Evolutionary conservation across 2,113 vertebrate species (phyloP), one percentile per base, ranked within the genome.

Genomic region (Potamarius usumacintae): DNA sequence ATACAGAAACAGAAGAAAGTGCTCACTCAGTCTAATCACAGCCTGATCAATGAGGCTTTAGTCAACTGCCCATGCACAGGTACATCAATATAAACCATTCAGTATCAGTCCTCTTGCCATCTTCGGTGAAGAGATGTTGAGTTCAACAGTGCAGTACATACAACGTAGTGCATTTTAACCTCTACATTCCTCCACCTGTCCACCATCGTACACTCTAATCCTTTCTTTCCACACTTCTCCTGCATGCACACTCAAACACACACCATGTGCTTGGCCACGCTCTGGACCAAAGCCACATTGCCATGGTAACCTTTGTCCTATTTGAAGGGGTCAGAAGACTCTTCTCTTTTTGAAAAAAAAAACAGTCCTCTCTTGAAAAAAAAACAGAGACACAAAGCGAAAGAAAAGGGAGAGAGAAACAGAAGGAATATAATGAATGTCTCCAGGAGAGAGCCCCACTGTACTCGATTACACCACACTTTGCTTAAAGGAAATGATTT

Each of bases 401-500:
- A 52, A 60, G 63, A 18, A 67, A 78, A 25, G 42, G 52, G 11
- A 74, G 50, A 78, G 84, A 77, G 22, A 77, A 27, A 83, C 67
- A 71, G 50, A n/a, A 53, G 20, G 10, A 77, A 95, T 96, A 96
- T 96, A 98, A 97, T 96, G 96, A 97, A 98, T 97, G 96, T 93
- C 92, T 95, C 96, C 97, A 96, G 95, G 95, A 94, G 97, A 97
- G 97, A 96, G 97, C 95, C 91, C 88, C 94, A 97, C 96, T 96
- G 96, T 97, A 97, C 96, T 98, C 96, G 96, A 97, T 99, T 99
- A 97, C 94, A 95, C 96, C 96, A 88, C 67, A 74, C 48, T 78
- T 88, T 97, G 96, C 96, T 97, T 97, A 97, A 96, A 97, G 96
- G 96, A 97, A 97, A 98, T 97, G 96, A 98, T 99, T 99, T 98